Percentiles rank a stretch among this genome's conserved stretches.
phyloP scores from a whole-genome alignment of 2,113 vertebrate genomes.

The Gulo gulo region DNA sequence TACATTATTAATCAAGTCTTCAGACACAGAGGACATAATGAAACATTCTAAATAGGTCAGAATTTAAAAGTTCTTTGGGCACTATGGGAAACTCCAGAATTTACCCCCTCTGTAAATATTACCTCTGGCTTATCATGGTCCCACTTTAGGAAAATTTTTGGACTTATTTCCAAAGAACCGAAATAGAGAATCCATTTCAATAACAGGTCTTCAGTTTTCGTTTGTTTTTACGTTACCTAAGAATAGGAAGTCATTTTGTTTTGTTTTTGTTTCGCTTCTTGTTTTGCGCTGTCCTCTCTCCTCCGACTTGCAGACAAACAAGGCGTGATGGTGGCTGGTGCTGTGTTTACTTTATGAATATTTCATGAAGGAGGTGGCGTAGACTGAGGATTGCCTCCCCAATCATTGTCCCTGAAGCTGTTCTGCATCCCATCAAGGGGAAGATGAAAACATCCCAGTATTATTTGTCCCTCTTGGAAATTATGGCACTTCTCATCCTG shows the following conservation, averaged over 20 bases:
- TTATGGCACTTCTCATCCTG: neutral
- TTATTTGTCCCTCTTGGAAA: neutral
- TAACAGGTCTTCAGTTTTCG: rapidly evolving
- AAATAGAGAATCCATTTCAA: rapidly evolving
- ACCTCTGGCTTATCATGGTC: rapidly evolving
- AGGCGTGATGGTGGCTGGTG: neutral
- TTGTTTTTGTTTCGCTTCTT: rapidly evolving
- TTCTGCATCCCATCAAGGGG: neutral
- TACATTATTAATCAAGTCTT: neutral
- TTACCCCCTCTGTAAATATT: rapidly evolving
- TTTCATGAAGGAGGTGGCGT: neutral
- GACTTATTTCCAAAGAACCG: neutral
- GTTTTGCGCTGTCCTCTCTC: rapidly evolving
- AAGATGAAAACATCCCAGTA: neutral
- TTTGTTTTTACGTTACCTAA: neutral
- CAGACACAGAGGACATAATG: neutral
- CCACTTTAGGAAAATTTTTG: neutral
- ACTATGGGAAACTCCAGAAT: neutral
- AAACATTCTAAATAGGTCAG: neutral
- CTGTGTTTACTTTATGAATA: constrained; percentile 37
- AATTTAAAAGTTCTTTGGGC: neutral
- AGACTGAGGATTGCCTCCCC: neutral
- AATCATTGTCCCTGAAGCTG: neutral
- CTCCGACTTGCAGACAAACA: rapidly evolving
- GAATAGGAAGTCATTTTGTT: too few relatives aligned